Conservation (phyloP, 2,797 vertebrate genomes). For the Vultur gryphus region DNA sequence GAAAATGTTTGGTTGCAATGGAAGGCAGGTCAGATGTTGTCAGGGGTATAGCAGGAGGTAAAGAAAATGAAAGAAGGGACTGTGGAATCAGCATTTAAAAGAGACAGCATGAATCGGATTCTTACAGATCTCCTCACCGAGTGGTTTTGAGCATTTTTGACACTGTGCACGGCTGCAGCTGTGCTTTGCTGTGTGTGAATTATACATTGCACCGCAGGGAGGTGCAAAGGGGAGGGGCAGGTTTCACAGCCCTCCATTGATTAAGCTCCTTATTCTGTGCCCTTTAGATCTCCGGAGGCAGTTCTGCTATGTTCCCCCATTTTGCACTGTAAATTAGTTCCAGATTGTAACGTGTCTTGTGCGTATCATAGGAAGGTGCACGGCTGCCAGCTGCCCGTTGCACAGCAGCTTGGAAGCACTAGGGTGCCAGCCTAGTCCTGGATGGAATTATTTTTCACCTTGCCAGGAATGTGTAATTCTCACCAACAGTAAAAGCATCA, state of each 20-base stretch:
- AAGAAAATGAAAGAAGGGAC: conserved; percentile 18
- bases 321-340: background rate
- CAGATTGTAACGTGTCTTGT: background rate
- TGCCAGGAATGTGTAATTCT: background rate
- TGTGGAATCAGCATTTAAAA: conserved; percentile 56
- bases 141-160: conserved; percentile 37
- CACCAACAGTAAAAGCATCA: background rate
- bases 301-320: background rate
- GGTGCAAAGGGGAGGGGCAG: background rate
- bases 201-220: background rate
- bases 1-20: background rate
- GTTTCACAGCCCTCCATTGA: background rate
- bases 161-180: conserved; percentile 27
- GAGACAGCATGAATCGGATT: conserved; percentile 37
- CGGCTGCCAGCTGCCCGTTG: background rate
- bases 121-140: conserved; percentile 27
- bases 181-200: background rate
- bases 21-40: background rate
- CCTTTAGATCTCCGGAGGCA: background rate
- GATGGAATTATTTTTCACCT: background rate
- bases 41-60: background rate
- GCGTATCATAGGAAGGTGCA: background rate
- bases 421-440: background rate
- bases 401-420: background rate
- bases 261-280: background rate